These are phyloP conservation scores for Drosophila varians DNA, from an alignment of 1,140 invertebrate genomes.

Conservation along the genomic window DNA sequence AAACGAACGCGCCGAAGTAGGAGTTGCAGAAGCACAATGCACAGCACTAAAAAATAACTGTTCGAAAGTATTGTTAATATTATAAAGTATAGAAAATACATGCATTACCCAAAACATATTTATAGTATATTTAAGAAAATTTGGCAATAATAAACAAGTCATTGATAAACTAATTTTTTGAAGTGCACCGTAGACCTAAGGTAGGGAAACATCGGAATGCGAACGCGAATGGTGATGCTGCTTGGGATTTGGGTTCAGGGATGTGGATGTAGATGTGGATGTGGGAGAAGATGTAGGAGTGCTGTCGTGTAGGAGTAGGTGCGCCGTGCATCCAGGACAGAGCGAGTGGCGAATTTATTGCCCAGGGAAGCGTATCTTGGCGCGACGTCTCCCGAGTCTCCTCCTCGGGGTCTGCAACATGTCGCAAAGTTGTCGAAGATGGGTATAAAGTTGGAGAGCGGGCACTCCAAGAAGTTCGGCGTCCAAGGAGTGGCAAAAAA, in stretches of 20 bases:
- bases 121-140: background rate
- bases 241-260: constrained; percentile 5
- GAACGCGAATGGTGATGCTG: constrained; percentile 15
- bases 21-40: constrained; percentile 9
- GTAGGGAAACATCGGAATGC: constrained; percentile 22
- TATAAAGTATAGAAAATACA: no score
- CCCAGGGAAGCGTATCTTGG: constrained; percentile 76
- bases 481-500: constrained; percentile 52
- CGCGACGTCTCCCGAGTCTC: constrained; percentile 40
- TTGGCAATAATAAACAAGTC: background rate
- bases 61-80: no score
- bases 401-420: constrained; percentile 66
- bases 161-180: background rate
- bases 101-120: background rate
- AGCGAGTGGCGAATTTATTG: constrained; percentile 69
- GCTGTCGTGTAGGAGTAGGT: constrained; percentile 25
- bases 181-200: background rate
- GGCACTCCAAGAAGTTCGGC: constrained; percentile 53
- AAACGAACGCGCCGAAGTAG: constrained; percentile 27
- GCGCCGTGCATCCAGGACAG: constrained; percentile 19
- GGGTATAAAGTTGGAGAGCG: constrained; percentile 40
- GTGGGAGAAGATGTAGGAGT: constrained; percentile 1
- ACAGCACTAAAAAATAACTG: background rate
- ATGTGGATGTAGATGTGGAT: background rate
- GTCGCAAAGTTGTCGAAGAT: constrained; percentile 77